These are phyloP conservation scores for Odontamblyopus rebecca DNA, from an alignment of 2,797 vertebrate species.

Conservation along the genomic window DNA sequence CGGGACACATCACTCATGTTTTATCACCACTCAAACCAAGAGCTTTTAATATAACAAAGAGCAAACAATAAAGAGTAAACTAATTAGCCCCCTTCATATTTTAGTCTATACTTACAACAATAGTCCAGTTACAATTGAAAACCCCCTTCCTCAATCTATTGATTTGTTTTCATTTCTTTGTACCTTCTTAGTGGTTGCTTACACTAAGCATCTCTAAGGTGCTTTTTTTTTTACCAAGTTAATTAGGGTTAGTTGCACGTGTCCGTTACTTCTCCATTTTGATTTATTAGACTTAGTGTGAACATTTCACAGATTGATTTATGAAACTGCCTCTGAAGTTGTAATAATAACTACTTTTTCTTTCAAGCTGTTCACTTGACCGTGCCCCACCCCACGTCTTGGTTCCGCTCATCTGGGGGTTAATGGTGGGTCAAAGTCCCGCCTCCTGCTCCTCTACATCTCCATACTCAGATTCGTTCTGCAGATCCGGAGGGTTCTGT, in stretches of 20 bases:
- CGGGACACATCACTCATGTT: conserved; percentile 10
- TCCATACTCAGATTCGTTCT: conserved; percentile 69
- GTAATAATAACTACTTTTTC: conserved; percentile 22
- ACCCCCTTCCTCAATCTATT: background rate
- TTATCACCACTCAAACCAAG: conserved; percentile 22
- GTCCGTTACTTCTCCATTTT: background rate
- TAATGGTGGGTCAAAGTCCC: conserved; percentile 70
- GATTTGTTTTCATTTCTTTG: background rate
- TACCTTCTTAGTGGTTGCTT: background rate
- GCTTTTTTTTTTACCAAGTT: background rate
- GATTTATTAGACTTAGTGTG: background rate
- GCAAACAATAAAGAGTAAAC: background rate
- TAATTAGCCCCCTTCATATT: background rate
- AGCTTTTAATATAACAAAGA: conserved; percentile 10
- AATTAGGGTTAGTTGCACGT: background rate
- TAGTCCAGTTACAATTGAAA: background rate
- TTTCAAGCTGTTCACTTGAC: conserved; percentile 47
- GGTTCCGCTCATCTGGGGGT: conserved; percentile 69
- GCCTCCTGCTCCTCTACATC: conserved; percentile 56
- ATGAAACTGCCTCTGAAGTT: conserved; percentile 8
- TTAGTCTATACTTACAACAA: background rate
- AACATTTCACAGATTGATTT: conserved; percentile 8
- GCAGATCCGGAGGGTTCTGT: conserved; percentile 63
- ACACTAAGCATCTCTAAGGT: background rate
- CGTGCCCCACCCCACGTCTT: conserved; percentile 36